These are phyloP conservation scores for Catharus bicknelli DNA, from an alignment of 2,113 vertebrate genomes.

Conservation along the genomic window DNA sequence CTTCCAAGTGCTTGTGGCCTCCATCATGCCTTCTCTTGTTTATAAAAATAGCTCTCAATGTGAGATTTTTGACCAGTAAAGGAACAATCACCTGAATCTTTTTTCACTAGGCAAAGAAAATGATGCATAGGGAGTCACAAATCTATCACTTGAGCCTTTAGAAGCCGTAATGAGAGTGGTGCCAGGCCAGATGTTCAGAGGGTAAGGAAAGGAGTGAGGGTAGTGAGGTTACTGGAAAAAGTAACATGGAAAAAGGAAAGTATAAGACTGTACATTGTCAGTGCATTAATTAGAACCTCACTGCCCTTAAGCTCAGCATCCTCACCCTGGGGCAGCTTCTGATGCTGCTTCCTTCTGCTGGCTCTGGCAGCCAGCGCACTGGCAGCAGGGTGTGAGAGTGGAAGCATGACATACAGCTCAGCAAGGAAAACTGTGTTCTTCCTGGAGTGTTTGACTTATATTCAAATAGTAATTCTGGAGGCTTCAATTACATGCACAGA, in stretches of 20 bases:
- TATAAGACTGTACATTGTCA: neutral
- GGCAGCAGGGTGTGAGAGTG: neutral
- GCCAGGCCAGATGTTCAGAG: neutral
- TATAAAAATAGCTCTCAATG: neutral
- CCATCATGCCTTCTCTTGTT: neutral
- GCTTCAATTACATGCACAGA: neutral
- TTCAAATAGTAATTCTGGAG: neutral
- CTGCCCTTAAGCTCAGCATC: neutral
- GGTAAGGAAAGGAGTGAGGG: neutral
- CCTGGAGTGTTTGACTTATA: neutral
- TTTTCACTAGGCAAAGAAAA: neutral
- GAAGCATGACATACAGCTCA: neutral
- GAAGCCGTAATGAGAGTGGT: neutral
- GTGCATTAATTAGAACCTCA: neutral
- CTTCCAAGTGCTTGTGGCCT: neutral
- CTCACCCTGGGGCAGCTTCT: neutral
- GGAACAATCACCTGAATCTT: neutral
- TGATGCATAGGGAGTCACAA: neutral
- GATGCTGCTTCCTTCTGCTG: neutral
- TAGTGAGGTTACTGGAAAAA: neutral
- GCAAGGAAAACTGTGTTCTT: neutral
- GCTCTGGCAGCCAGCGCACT: neutral
- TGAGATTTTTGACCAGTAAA: neutral
- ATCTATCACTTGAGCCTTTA: neutral
- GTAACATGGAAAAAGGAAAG: neutral